These are phyloP conservation scores for Tetramorium simillimum DNA, from an alignment of 1,140 invertebrate species.

Conservation along the genomic window DNA sequence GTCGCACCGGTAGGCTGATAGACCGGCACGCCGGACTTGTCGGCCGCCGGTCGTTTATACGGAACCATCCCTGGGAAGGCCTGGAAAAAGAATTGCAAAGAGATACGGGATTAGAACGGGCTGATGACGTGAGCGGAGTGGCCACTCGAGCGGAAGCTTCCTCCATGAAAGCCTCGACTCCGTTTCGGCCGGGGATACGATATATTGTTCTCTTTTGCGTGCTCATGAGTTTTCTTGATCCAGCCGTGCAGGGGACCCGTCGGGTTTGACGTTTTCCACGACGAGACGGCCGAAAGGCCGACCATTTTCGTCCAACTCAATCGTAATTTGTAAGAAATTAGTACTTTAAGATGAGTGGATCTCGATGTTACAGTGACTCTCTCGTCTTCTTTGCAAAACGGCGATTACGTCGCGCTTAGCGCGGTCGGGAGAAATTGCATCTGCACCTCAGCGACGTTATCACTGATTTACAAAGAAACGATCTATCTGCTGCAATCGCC, in stretches of 20 bases:
- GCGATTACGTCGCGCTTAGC: neutral
- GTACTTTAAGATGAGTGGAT: neutral
- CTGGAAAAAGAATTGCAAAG: conserved; percentile 86
- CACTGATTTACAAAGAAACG: conserved; percentile 6
- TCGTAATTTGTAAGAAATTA: conserved; percentile 1
- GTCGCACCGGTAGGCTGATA: conserved; percentile 95
- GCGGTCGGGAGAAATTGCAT: neutral
- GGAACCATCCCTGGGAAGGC: conserved; percentile 97
- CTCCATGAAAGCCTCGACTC: conserved; percentile 51
- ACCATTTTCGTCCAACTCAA: neutral
- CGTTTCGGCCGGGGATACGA: conserved; percentile 2
- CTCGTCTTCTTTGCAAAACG: neutral
- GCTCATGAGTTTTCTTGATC: conserved; percentile 43
- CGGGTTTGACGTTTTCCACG: conserved; percentile 17
- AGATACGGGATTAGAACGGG: conserved; percentile 41
- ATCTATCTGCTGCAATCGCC: neutral
- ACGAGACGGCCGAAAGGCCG: neutral
- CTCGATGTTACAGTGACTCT: conserved; percentile 12
- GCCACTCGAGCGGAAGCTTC: conserved; percentile 54
- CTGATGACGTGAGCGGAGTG: neutral
- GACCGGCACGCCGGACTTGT: conserved; percentile 97
- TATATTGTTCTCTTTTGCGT: conserved; percentile 42
- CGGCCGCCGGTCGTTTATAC: conserved; percentile 96
- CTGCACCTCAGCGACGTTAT: neutral
- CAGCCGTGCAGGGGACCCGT: conserved; percentile 26